Evolutionary conservation across 2,888 invertebrate species (phyloP), one percentile per base, ranked within the genome.

Genomic region (Venusia cambrica): DNA sequence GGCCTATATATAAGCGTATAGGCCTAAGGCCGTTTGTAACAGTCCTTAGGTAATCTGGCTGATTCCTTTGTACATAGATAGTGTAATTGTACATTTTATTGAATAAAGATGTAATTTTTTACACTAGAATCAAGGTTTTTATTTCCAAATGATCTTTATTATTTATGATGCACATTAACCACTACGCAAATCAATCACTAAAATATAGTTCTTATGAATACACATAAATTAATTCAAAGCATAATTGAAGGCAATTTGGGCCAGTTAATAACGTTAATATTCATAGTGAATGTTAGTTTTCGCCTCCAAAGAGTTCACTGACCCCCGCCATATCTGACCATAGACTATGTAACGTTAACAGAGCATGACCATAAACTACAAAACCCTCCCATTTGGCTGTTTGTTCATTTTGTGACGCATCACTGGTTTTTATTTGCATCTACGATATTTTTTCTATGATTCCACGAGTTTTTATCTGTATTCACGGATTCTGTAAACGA

Each of bases 281-380:
- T 56, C 55, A 60, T 56, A 57, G 64, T 64, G 68, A 73, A 70
- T 69, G 70, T 66, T 62, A 69, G 65, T 70, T 73, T 70, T 68
- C 61, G 67, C 62, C 54, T 66, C 58, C 54, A 61, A 67, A 58
- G 59, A 59, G 75, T 61, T 73, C 73, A 53, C 64, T 62, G 71
- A 61, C 68, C 69, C 57, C 62, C 58, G 66, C 70, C 67, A 66
- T 65, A 64, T 68, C 67, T 62, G 67, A 72, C 73, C 73, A 73
- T 73, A 73, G 71, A 67, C 64, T 66, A 68, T 59, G 48, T 59
- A 57, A 48, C 45, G 62, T 73, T 71, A 75, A 73, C 76, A 77
- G 77, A 77, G 74, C 76, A 60, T 67, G 68, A 65, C 73, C 68
- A 69, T 68, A 66, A 63, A 71, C 62, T 68, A 39, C 34, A 26